Percentiles rank a stretch among this genome's conserved stretches.
Conservation (phyloP, 2,888 invertebrate genomes). For the Smittia aterrima region DNA sequence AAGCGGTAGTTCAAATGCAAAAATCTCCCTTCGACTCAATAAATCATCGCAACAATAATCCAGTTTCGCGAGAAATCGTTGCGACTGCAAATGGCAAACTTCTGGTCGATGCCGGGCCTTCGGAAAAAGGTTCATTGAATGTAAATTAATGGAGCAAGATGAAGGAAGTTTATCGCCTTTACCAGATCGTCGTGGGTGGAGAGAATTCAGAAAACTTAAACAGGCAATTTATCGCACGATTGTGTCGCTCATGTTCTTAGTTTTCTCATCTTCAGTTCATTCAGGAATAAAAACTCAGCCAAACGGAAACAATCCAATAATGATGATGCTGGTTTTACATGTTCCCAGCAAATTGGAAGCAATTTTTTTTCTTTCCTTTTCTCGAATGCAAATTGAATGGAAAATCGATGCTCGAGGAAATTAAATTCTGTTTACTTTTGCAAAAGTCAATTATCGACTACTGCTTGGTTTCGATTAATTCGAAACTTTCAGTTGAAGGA, state of each 20-base stretch:
- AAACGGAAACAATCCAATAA: neutral
- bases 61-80: neutral
- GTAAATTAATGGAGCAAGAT: neutral
- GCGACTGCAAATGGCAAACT: no score
- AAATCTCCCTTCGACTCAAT: neutral
- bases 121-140: neutral
- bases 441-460: neutral
- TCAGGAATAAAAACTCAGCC: neutral
- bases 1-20: slow-evolving; percentile 13
- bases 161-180: neutral
- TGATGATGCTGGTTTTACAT: neutral
- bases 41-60: slow-evolving; percentile 27
- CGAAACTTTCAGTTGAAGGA: neutral
- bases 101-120: neutral
- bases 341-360: no score
- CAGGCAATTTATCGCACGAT: slow-evolving; percentile 1
- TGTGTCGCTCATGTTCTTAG: neutral
- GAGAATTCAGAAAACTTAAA: neutral
- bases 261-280: neutral
- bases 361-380: no score
- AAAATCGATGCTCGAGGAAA: neutral
- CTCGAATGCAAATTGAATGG: neutral
- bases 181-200: neutral
- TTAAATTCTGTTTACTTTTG: neutral
- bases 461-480: neutral